Base-by-base conservation (phyloP, 2,113 vertebrate species). In the Amia ocellicauda region DNA sequence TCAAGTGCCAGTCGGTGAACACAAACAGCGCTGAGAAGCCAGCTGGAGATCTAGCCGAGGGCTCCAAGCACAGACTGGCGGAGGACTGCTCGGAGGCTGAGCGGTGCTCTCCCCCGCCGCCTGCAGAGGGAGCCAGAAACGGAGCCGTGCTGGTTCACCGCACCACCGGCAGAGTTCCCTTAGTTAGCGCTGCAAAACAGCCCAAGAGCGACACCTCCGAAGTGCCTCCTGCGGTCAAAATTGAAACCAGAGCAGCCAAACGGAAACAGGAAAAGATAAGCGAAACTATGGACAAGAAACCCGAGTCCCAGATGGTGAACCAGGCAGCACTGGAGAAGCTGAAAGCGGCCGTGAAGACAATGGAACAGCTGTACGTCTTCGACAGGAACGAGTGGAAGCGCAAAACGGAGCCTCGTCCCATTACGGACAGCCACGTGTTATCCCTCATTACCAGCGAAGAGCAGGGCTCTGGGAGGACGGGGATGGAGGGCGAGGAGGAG, bases 301-400 rank as follows among this genome's bases (percentile, higher is more conserved):
- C 71, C 0, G 79, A 86, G 3, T 45, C 79, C n/a, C 87, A 86
- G 27, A 69, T 85, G 51, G 58, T 67, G 0, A 85, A 82, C 49
- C 87, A 85, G 13, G 87, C 71, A 3, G 94, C 96, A 0, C 75
- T 98, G 68, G 87, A 94, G 68, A 98, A 96, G 79, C 86, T 99
- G 36, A 93, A 94, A 4, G 97, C 96, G 0, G 97, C 97, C 0
- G 96, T 99, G 58, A 88, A 93, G 59, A 97, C 93, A 41, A 99
- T 99, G 97, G 97, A 99, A 54, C 92, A 98, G 63, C 86, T 97
- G 0, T 99, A 98, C 28, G 92, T 93, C 11, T 96, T 94, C 73
- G 86, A 91, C 50, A 88, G 85, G 31, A 89, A 94, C 0, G 93
- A 97, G 59, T 99, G 96, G 96, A 97, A 94, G 54, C 90, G 96